phyloP scores from a whole-genome alignment of 2,113 vertebrate species.

The Epinephelus lanceolatus region DNA sequence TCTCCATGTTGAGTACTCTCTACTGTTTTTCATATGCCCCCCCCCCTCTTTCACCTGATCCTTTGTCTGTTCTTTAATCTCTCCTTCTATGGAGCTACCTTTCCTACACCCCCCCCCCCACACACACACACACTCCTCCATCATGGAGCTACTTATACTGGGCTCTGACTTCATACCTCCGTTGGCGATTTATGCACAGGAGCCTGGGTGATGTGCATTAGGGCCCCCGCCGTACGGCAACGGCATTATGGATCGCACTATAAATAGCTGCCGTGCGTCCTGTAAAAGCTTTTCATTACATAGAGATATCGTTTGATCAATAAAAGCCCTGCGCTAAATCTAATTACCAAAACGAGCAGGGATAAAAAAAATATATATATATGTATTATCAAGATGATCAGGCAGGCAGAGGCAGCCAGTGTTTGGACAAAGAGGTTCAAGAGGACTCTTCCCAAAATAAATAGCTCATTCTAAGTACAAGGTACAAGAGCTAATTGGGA shows the following conservation, averaged over 20 bases:
- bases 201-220: conserved; percentile 63
- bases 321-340: conserved; percentile 62
- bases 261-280: conserved; percentile 70
- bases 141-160: conserved; percentile 51
- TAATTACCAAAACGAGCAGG: conserved; percentile 64
- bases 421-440: conserved; percentile 49
- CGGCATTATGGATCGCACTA: conserved; percentile 72
- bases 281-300: conserved; percentile 84
- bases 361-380: conserved; percentile 12
- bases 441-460: conserved; percentile 38
- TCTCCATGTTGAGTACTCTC: background rate
- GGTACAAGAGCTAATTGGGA: conserved; percentile 12
- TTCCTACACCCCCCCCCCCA: background rate
- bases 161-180: conserved; percentile 63
- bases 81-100: conserved; percentile 14
- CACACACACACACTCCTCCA: conserved; percentile 16
- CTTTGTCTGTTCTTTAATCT: conserved; percentile 51
- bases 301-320: conserved; percentile 74
- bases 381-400: conserved; percentile 42
- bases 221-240: conserved; percentile 41
- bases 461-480: conserved; percentile 32
- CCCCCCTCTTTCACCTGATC: conserved; percentile 14
- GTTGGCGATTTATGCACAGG: conserved; percentile 65
- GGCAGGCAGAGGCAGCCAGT: background rate
- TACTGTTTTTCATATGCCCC: conserved; percentile 2